Evolutionary conservation across 2,113 vertebrate species (phyloP).

Genomic region (Podarcis cretensis): DNA sequence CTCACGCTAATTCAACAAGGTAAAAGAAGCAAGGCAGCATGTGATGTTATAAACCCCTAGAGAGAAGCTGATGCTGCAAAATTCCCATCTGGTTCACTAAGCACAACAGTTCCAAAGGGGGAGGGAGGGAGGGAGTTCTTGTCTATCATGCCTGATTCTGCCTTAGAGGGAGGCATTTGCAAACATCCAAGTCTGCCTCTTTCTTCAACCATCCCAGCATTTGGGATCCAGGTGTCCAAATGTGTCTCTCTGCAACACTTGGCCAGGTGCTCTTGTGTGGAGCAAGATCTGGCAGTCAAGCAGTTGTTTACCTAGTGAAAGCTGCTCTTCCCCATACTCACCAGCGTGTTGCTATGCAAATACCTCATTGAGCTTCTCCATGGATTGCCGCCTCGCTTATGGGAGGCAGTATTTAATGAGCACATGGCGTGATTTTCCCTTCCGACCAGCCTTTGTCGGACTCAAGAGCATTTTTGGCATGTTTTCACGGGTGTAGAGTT

Average conservation of each 20-base stretch:
- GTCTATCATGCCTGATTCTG: not conserved
- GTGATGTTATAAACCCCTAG: not conserved
- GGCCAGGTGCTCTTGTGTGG: not conserved
- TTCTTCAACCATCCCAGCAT: not conserved
- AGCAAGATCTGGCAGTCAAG: fast-evolving
- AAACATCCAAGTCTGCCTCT: not conserved
- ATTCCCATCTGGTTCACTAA: slow-evolving; percentile 31
- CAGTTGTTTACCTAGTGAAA: not conserved
- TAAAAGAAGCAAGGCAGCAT: not conserved
- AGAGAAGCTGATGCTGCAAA: slow-evolving; percentile 12
- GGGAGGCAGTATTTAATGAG: fast-evolving
- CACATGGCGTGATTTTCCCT: fast-evolving
- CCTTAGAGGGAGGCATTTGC: not conserved
- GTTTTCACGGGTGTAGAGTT: not conserved
- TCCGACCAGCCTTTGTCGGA: not conserved
- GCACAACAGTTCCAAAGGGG: not conserved
- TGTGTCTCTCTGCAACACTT: not conserved
- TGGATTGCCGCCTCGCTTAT: fast-evolving
- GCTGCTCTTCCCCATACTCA: not conserved
- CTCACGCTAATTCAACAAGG: slow-evolving; percentile 12
- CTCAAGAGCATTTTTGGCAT: fast-evolving
- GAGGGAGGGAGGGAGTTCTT: not conserved
- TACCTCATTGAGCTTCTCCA: not conserved
- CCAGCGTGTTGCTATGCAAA: not conserved
- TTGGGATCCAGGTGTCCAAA: fast-evolving